phyloP scores from a whole-genome alignment of 2,113 vertebrate genomes.

The Sinocyclocheilus maitianheensis region DNA sequence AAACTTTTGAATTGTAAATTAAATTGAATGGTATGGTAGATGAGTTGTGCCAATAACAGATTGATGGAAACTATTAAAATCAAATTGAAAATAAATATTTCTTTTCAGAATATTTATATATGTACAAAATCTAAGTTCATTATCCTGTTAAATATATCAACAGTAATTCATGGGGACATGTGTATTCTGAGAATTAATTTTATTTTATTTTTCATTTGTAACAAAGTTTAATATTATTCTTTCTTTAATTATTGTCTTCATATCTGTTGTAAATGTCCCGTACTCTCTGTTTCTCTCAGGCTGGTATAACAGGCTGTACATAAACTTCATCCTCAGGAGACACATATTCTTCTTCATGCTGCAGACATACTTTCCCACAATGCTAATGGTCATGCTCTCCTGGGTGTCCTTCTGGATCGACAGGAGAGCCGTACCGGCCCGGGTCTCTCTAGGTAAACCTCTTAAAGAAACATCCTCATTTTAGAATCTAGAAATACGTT shows the following conservation, averaged over 20 bases:
- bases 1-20: background rate
- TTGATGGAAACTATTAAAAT: background rate
- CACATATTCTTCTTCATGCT: conserved; percentile 95
- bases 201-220: background rate
- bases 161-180: background rate
- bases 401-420: conserved; percentile 96
- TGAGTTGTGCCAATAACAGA: background rate
- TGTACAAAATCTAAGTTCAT: background rate
- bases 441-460: conserved; percentile 84
- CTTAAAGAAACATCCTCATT: background rate
- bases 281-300: conserved; percentile 66
- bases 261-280: background rate
- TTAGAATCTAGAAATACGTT: background rate
- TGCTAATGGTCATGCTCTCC: conserved; percentile 93
- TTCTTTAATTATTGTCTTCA: background rate
- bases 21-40: background rate
- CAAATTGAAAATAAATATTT: no score
- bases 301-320: conserved; percentile 93
- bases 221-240: background rate
- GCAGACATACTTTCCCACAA: conserved; percentile 91
- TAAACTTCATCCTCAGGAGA: conserved; percentile 90
- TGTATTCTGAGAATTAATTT: background rate
- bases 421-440: conserved; percentile 87
- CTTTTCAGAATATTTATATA: no score
- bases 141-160: background rate